Evolutionary conservation across 2,797 vertebrate genomes (phyloP).

Genomic region (Semaprochilodus insignis): DNA sequence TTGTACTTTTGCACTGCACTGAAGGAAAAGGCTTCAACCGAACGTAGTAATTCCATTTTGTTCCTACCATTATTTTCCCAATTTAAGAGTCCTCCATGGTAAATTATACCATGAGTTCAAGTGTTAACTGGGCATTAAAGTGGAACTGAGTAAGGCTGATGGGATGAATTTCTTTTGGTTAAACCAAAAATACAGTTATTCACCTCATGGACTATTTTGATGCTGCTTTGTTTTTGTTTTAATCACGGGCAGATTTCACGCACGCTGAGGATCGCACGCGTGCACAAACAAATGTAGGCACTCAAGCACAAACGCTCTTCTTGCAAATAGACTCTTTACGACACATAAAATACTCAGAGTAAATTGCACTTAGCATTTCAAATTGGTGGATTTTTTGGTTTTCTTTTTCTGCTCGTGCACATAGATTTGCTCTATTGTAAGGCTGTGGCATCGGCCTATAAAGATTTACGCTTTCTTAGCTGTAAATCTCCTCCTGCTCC

Average conservation of each 20-base stretch:
- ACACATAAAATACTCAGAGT: conserved; percentile 18
- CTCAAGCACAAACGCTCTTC: conserved; percentile 8
- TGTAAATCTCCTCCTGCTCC: conserved; percentile 82
- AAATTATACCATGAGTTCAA: conserved; percentile 54
- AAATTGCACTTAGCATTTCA: conserved; percentile 29
- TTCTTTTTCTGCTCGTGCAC: conserved; percentile 19
- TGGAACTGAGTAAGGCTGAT: conserved; percentile 59
- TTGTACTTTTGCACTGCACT: conserved; percentile 6
- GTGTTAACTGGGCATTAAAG: conserved; percentile 55
- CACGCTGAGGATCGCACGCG: background rate
- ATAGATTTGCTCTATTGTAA: conserved; percentile 35
- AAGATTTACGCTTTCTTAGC: conserved; percentile 81
- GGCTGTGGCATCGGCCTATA: conserved; percentile 69
- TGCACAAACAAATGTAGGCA: conserved; percentile 14
- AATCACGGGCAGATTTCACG: conserved; percentile 1
- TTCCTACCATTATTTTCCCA: conserved; percentile 42
- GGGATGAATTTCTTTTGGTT: conserved; percentile 53
- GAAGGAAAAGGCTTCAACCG: conserved; percentile 6
- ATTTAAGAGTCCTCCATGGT: conserved; percentile 53
- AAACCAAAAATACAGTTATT: conserved; percentile 46
- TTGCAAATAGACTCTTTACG: conserved; percentile 16
- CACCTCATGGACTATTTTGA: conserved; percentile 8
- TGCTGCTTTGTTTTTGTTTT: background rate
- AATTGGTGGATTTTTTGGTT: conserved; percentile 22
- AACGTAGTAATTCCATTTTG: conserved; percentile 26